These are phyloP conservation scores for Cryptomyrus ogoouensis DNA, from an alignment of 2,113 vertebrate genomes.

Conservation along the genomic window DNA sequence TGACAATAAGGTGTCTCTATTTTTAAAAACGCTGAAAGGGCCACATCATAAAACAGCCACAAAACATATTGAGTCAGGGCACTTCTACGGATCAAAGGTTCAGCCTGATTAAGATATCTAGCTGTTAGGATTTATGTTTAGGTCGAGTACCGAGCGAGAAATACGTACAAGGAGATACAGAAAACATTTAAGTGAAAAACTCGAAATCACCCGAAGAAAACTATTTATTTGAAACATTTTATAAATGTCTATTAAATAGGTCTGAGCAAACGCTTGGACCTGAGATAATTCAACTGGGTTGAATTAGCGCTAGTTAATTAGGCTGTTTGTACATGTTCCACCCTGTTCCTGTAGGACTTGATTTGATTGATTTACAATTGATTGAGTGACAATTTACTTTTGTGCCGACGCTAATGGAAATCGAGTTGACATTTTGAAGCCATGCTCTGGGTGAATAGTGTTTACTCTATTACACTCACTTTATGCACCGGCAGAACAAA, in stretches of 20 bases:
- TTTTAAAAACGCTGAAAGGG: constrained; percentile 20
- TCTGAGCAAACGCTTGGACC: not conserved
- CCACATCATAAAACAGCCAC: constrained; percentile 15
- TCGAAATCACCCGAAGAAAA: not conserved
- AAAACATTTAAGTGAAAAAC: not conserved
- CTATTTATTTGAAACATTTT: not conserved
- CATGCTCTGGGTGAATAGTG: not conserved
- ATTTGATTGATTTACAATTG: constrained; percentile 9
- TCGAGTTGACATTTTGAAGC: not conserved
- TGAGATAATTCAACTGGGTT: not conserved
- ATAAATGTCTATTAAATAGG: not conserved
- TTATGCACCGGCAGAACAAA: not conserved
- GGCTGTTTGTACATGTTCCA: not conserved
- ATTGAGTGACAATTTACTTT: constrained; percentile 1
- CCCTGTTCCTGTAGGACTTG: not conserved
- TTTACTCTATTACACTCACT: not conserved
- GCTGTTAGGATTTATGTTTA: constrained; percentile 8
- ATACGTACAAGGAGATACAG: not conserved
- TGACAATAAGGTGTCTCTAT: constrained; percentile 32
- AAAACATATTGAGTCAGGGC: constrained; percentile 21
- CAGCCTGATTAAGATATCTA: constrained; percentile 16
- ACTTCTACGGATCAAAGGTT: constrained; percentile 21
- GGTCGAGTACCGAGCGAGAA: not conserved
- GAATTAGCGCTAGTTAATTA: constrained; percentile 11
- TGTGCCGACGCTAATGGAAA: not conserved